A percentile compares a stretch with the other conserved stretches of the same genome.
Conservation (phyloP, 2,797 vertebrate genomes). For the Hoplostethus mediterraneus region DNA sequence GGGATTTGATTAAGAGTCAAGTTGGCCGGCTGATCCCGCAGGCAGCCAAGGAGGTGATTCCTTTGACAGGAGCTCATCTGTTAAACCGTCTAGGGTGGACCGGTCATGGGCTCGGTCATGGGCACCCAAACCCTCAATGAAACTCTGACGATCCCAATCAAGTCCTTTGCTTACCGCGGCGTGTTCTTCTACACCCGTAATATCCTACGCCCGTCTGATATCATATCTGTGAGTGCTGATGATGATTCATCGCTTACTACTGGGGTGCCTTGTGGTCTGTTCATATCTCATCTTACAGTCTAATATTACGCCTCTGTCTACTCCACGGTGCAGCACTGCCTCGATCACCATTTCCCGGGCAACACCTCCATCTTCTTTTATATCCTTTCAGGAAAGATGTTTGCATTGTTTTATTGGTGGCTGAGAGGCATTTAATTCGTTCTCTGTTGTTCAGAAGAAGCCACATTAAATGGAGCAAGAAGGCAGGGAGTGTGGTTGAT, state of each 20-base stretch:
- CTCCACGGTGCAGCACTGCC: conserved; percentile 46
- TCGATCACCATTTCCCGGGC: conserved; percentile 74
- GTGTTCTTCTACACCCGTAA: conserved; percentile 49
- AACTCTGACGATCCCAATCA: conserved; percentile 49
- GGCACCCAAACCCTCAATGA: conserved; percentile 56
- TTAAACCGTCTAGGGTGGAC: conserved; percentile 72
- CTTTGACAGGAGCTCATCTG: conserved; percentile 80
- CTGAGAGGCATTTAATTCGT: conserved; percentile 81
- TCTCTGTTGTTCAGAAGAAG: conserved; percentile 76
- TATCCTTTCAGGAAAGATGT: conserved; percentile 78
- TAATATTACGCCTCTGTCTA: conserved; percentile 52
- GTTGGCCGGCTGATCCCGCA: conserved; percentile 40
- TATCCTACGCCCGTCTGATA: conserved; percentile 69
- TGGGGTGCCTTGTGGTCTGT: conserved; percentile 44
- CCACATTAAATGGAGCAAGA: conserved; percentile 81
- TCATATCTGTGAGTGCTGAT: conserved; percentile 44
- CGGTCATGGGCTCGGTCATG: conserved; percentile 61
- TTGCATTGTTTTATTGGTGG: conserved; percentile 84
- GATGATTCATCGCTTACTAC: conserved; percentile 66
- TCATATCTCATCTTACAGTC: conserved; percentile 72
- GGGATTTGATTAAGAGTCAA: conserved; percentile 38
- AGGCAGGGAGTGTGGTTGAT: conserved; percentile 79
- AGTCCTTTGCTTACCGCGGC: conserved; percentile 26
- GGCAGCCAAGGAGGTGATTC: conserved; percentile 60
- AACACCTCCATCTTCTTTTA: conserved; percentile 79